Evolutionary conservation across 1,140 invertebrate species (phyloP).

Genomic region (Coptotermes formosanus): DNA sequence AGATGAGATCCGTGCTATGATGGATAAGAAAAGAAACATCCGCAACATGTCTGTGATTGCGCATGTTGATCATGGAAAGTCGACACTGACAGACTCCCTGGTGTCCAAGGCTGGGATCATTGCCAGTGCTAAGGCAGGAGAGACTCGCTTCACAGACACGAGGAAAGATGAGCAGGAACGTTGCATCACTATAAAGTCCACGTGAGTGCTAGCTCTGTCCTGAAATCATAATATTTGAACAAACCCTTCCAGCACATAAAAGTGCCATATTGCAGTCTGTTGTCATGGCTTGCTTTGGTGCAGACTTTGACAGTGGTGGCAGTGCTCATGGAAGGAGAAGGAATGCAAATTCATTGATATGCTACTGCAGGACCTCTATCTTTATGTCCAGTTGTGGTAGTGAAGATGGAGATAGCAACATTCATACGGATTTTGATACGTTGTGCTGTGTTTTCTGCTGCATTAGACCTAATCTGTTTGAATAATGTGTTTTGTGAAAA

Average conservation of each 20-base stretch:
- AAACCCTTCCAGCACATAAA: slow-evolving; percentile 21
- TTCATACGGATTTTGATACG: background rate
- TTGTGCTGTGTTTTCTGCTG: no score
- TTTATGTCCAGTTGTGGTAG: slow-evolving; percentile 20
- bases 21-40: slow-evolving; percentile 99
- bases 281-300: background rate
- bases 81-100: slow-evolving; percentile 97
- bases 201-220: slow-evolving; percentile 65
- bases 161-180: slow-evolving; percentile 99
- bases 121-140: slow-evolving; percentile 96
- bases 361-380: slow-evolving; percentile 24
- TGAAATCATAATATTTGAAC: background rate
- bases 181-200: slow-evolving; percentile 99
- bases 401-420: background rate
- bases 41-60: slow-evolving; percentile 99
- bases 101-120: slow-evolving; percentile 99
- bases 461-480: no score
- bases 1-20: slow-evolving; percentile 98
- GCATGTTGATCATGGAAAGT: slow-evolving; percentile 99
- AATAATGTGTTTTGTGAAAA: no score
- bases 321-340: slow-evolving; percentile 23
- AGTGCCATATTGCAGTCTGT: slow-evolving; percentile 21
- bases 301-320: background rate
- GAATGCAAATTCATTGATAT: background rate
- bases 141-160: slow-evolving; percentile 98